Conservation (phyloP, 2,797 vertebrate species). For the Sebastes cheni region DNA sequence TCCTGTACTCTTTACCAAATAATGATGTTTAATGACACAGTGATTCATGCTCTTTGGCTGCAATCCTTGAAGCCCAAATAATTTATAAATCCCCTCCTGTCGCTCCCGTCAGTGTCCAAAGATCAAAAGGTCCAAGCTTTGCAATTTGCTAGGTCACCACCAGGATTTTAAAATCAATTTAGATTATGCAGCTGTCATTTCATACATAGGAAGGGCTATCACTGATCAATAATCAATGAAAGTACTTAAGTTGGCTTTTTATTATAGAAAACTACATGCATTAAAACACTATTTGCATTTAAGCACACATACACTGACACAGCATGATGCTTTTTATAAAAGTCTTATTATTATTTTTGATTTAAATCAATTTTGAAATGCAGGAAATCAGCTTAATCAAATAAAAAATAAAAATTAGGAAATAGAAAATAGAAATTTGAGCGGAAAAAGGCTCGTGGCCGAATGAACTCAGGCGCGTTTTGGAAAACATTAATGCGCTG, state of each 20-base stretch:
- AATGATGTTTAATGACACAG: not conserved
- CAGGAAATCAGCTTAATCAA: not conserved
- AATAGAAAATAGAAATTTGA: not conserved
- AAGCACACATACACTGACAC: not conserved
- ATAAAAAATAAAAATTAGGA: not conserved
- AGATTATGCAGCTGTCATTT: not conserved
- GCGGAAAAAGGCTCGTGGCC: not conserved
- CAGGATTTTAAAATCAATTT: not conserved
- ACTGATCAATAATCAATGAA: not conserved
- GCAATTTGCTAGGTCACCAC: not conserved
- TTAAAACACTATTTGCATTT: not conserved
- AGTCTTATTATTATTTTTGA: not conserved
- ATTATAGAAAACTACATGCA: not conserved
- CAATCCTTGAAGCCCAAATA: not conserved
- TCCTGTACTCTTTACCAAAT: not conserved
- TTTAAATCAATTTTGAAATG: not conserved
- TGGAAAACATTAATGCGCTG: not conserved
- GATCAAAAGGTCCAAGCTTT: not conserved
- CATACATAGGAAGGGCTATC: not conserved
- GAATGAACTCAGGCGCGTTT: not conserved
- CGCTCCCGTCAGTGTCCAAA: not conserved
- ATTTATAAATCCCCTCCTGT: not conserved
- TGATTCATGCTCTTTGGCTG: not conserved
- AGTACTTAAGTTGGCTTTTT: not conserved
- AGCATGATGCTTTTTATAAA: not conserved